Evolutionary conservation across 2,113 vertebrate genomes (phyloP), one percentile per base, ranked within the genome.

Genomic region (Pelecanoides urinatrix): DNA sequence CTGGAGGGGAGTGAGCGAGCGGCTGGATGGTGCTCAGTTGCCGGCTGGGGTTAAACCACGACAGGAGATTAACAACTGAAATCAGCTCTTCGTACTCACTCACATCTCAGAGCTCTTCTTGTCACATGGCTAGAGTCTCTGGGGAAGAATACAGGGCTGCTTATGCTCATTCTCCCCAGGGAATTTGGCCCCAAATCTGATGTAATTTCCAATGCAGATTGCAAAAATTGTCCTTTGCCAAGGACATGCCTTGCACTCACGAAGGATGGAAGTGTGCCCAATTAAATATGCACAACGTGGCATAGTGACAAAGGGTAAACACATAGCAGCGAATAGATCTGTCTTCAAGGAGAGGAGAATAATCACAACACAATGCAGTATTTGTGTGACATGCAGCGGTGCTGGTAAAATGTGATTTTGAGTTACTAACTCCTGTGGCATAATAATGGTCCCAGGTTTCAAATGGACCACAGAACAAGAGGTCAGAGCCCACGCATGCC

Each of bases 51-150:
- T 45, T 45, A 45, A 45, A 45, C 45, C 45, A 19, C 8, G 13
- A 45, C 45, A 72, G 79, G 44, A 90, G 88, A 81, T 95, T 86
- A 92, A 83, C 56, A 92, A 74, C 79, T 45, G 65, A 90, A 94
- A 94, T 92, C 88, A 92, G 59, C 44, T 94, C 56, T 83, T 88
- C 79, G 27, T 73, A 79, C 67, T 85, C 56, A 25, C 29, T 90
- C 71, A 47, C 38, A 67, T 47, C 56, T 80, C 86, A 49, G 68
- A 80, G 29, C 85, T 74, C 86, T 59, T 66, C 93, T 63, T 88
- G 92, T 92, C 90, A 87, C 56, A 67, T 2, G 0, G 25, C 17
- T 42, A 26, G 25, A 45, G 38, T 92, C 76, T 81, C 83, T 56
- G n/a, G 88, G 93, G 70, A 40, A 63, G 23, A 66, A 67, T 3